Evolutionary conservation across 2,888 invertebrate species (phyloP), one percentile per base, ranked within the genome.

Genomic region (Ophonus ardosiacus): DNA sequence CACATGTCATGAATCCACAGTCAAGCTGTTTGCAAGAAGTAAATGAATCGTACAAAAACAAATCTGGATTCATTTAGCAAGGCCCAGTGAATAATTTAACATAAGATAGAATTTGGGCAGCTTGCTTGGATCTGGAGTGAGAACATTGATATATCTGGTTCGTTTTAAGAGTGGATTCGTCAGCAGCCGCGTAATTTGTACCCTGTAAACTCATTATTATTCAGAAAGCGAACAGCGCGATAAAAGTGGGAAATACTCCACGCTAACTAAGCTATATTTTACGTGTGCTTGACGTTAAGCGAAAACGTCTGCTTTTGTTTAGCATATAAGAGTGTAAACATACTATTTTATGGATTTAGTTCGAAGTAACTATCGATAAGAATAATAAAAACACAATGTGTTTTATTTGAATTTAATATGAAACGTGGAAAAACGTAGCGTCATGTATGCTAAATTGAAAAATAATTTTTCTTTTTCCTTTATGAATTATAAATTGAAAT

Each of bases 181-280:
- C 18, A 74, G 57, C 56, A 51, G 10, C 40, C 68, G 68, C 43
- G 56, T 65, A 85, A 85, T 85, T 85, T 85, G 85, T 85, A 85
- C 78, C 38, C 57, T 38, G 56, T 81, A 68, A 80, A 80, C 85
- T 85, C 85, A 85, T 85, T 85, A 85, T 85, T 85, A 85, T 85
- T 85, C 85, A 18, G 68, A 76, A 76, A 65, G 80, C 85, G 71
- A 56, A 57, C 68, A 80, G 15, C 59, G 57, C 80, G 85, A 85
- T 85, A 85, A 85, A 85, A 85, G 84, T 85, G 56, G 43, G 84
- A 85, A 68, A 68, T 63, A 56, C 56, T 65, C 43, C 31, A 51
- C 63, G 63, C 76, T 76, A 84, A 78, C 76, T 84, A 65, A 63
- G 31, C 63, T 57, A 57, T 78, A 74, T 78, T 78, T 78, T 57